phyloP scores from a whole-genome alignment of 2,113 vertebrate species.

The Trochalopteron elliotii region DNA sequence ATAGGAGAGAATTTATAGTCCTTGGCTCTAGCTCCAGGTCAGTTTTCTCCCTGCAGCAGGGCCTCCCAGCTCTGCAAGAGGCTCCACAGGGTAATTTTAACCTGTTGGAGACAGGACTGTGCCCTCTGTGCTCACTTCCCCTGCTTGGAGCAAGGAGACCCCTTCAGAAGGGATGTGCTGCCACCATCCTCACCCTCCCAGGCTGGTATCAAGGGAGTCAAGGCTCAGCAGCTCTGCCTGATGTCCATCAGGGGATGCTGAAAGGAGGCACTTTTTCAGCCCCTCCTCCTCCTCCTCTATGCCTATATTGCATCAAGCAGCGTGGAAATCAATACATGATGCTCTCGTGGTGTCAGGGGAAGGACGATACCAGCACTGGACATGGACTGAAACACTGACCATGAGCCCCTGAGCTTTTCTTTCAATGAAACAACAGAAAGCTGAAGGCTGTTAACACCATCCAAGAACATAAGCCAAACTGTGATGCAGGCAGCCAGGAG shows the following conservation, averaged over 20 bases:
- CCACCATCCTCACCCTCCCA: neutral
- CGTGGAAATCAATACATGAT: neutral
- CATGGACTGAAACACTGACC: neutral
- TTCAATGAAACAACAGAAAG: neutral
- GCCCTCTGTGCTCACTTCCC: neutral
- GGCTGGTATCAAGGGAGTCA: neutral
- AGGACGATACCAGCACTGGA: neutral
- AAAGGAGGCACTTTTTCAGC: neutral
- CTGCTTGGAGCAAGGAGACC: neutral
- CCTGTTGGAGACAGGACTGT: neutral
- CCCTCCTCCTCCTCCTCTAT: neutral
- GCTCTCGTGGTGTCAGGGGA: neutral
- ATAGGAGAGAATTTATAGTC: constrained; percentile 16
- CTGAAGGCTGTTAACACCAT: neutral
- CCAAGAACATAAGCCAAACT: neutral
- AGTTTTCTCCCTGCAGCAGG: neutral
- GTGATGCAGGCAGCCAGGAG: neutral
- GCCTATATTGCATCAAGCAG: neutral
- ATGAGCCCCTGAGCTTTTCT: constrained; percentile 26
- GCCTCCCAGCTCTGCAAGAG: neutral
- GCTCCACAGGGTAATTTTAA: neutral
- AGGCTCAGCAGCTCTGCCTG: neutral
- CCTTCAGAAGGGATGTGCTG: neutral
- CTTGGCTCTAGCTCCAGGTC: neutral
- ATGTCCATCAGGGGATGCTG: neutral